Percentiles rank a stretch among this genome's conserved stretches.
These are phyloP conservation scores for Clistopyga incitator DNA, from an alignment of 2,888 invertebrate genomes.

Conservation along the genomic window DNA sequence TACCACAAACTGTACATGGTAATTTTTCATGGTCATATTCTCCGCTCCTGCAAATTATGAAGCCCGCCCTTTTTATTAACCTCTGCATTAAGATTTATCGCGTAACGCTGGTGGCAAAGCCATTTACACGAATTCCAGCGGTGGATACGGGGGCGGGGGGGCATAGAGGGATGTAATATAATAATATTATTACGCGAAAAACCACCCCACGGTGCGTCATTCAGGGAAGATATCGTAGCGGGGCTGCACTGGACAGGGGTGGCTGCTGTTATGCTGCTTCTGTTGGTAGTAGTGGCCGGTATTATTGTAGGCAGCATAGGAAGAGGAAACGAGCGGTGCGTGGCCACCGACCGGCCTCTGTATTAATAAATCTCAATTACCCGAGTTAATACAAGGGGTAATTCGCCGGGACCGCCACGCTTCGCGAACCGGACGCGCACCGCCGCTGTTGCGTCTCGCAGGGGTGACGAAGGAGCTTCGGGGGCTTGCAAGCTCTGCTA, in stretches of 20 bases:
- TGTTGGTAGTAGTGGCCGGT: slow-evolving; percentile 34
- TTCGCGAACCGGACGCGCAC: slow-evolving; percentile 64
- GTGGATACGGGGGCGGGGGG: slow-evolving; percentile 15
- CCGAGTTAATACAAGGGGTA: slow-evolving; percentile 81
- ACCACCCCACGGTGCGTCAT: slow-evolving; percentile 51
- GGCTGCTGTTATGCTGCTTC: slow-evolving; percentile 24
- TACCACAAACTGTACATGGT: not conserved
- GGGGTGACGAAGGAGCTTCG: slow-evolving; percentile 66
- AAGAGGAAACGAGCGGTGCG: slow-evolving; percentile 72
- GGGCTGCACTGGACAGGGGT: slow-evolving; percentile 56
- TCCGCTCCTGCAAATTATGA: slow-evolving; percentile 11
- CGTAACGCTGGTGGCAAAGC: slow-evolving; percentile 43
- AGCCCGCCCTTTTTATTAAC: slow-evolving; percentile 42
- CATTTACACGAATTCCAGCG: slow-evolving; percentile 62
- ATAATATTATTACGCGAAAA: slow-evolving; percentile 67
- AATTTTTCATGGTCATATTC: slow-evolving; percentile 8
- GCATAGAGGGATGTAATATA: slow-evolving; percentile 64
- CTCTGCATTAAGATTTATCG: slow-evolving; percentile 50
- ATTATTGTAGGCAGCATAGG: slow-evolving; percentile 60
- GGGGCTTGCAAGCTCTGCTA: slow-evolving; percentile 35
- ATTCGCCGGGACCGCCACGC: slow-evolving; percentile 71
- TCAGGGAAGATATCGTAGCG: slow-evolving; percentile 13
- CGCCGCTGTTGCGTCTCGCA: slow-evolving; percentile 62
- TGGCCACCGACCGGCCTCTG: slow-evolving; percentile 74
- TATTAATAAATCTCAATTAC: slow-evolving; percentile 84